A percentile compares a stretch with the other conserved stretches of the same genome.
Conservation (phyloP, 2,888 invertebrate genomes). For the Perdita meconis region DNA sequence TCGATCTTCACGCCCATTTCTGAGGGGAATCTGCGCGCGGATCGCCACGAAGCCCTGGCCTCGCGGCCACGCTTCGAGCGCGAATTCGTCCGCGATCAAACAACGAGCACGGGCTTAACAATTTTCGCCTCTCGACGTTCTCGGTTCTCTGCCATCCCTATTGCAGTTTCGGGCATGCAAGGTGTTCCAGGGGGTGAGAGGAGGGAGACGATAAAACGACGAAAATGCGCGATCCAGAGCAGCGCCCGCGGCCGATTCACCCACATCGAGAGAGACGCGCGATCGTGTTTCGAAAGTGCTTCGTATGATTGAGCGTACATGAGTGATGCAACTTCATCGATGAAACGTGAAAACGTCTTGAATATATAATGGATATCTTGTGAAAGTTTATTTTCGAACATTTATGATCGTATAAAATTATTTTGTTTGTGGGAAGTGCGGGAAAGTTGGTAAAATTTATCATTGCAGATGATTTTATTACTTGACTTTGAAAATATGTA, state of each 20-base stretch:
- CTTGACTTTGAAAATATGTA: too few relatives aligned
- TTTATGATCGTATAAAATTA: too few relatives aligned
- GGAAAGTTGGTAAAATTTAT: too few relatives aligned
- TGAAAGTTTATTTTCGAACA: not conserved
- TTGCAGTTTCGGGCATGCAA: conserved; percentile 64
- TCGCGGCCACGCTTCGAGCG: conserved; percentile 65
- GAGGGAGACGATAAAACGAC: conserved; percentile 22
- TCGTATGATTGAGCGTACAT: conserved; percentile 22
- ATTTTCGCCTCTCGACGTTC: conserved; percentile 68
- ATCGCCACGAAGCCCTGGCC: conserved; percentile 38
- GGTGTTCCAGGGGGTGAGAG: conserved; percentile 59
- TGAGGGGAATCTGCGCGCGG: conserved; percentile 43
- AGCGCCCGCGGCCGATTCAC: conserved; percentile 53
- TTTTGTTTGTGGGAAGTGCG: too few relatives aligned
- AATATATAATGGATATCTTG: conserved; percentile 19
- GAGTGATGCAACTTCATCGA: conserved; percentile 44
- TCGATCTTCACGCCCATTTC: conserved; percentile 64
- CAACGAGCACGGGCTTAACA: conserved; percentile 72
- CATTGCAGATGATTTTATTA: too few relatives aligned
- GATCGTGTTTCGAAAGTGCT: conserved; percentile 54
- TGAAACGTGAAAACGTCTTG: not conserved
- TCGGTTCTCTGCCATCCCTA: conserved; percentile 38
- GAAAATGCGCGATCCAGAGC: conserved; percentile 43
- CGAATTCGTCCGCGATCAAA: conserved; percentile 76
- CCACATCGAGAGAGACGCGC: conserved; percentile 52